These are phyloP conservation scores for Clarias laeviceps DNA, from an alignment of 2,797 vertebrate genomes.

Conservation along the genomic window DNA sequence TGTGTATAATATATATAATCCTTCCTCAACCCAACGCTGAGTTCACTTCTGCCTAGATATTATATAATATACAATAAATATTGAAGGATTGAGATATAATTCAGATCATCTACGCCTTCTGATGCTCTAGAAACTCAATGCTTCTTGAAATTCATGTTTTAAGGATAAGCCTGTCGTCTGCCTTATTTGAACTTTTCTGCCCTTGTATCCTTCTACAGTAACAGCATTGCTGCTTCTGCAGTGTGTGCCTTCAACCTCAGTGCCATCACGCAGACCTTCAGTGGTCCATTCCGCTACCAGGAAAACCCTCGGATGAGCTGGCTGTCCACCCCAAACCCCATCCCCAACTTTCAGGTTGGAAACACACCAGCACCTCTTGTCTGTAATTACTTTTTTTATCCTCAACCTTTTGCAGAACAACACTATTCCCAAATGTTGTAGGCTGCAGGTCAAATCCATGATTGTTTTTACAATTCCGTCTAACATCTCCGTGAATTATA, in stretches of 20 bases:
- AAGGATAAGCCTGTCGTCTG: background rate
- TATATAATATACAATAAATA: too few species aligned
- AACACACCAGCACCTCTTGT: background rate
- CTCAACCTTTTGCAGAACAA: background rate
- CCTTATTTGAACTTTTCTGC: background rate
- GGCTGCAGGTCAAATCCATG: background rate
- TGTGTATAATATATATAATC: too few species aligned
- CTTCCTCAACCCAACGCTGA: too few species aligned
- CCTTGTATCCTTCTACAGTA: conserved; percentile 71
- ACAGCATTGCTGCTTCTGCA: conserved; percentile 93
- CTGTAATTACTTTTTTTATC: background rate
- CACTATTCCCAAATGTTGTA: background rate
- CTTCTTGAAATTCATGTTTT: background rate
- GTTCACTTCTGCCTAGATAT: too few species aligned
- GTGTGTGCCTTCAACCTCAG: conserved; percentile 95
- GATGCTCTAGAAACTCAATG: background rate
- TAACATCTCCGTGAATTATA: background rate
- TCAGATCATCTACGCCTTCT: background rate
- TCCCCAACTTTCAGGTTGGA: conserved; percentile 91
- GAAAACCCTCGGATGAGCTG: conserved; percentile 93
- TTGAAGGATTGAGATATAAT: too few species aligned
- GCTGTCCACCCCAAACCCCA: conserved; percentile 92
- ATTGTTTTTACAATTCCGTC: background rate
- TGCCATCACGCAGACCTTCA: conserved; percentile 87
- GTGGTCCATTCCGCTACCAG: conserved; percentile 93